These are phyloP conservation scores for Grus americana DNA, from an alignment of 2,113 vertebrate species.

Conservation along the genomic window DNA sequence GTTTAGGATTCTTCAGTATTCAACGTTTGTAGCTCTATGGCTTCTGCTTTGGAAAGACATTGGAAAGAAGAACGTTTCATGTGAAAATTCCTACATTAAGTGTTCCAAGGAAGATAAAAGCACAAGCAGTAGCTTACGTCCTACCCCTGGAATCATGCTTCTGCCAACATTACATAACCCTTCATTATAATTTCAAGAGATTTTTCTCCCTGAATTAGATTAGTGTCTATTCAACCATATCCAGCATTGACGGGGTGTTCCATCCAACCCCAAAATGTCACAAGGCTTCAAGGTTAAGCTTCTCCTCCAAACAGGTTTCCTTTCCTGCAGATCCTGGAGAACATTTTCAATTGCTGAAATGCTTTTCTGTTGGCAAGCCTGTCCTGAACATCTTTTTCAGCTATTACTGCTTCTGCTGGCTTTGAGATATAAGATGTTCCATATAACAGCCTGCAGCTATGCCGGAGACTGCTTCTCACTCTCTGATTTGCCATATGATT, in stretches of 20 bases:
- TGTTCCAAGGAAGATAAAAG: neutral
- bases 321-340: neutral
- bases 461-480: conserved; percentile 11
- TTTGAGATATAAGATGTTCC: conserved; percentile 31
- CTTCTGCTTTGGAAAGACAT: neutral
- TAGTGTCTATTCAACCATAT: neutral
- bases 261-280: neutral
- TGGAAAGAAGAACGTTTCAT: neutral
- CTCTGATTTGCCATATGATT: conserved; percentile 37
- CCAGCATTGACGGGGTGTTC: accelerated
- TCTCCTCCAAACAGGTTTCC: neutral
- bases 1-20: neutral
- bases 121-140: neutral
- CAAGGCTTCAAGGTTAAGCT: neutral
- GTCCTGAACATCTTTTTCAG: neutral
- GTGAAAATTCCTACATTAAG: neutral
- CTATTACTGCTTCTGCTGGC: neutral
- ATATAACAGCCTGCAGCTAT: conserved; percentile 6
- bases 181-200: neutral
- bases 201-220: neutral
- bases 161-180: neutral
- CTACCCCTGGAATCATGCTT: neutral
- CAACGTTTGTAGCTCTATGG: neutral
- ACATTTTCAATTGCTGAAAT: neutral
- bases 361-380: conserved; percentile 2